Conservation (phyloP, 2,888 invertebrate species). For the Torymus tubicola region DNA sequence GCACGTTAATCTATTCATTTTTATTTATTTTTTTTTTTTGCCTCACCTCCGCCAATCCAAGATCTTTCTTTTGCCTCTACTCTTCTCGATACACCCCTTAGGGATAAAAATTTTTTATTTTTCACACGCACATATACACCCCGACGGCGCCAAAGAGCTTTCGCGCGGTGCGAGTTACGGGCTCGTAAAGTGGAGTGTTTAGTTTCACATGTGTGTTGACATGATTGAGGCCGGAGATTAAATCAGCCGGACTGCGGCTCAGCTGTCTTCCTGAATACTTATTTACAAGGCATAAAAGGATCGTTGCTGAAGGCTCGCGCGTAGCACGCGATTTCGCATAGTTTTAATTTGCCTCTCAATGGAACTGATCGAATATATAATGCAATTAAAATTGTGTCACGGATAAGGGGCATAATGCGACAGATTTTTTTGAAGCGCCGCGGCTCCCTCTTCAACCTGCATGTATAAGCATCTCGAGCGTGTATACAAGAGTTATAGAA, state of each 20-base stretch:
- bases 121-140: background rate
- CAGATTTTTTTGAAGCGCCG: background rate
- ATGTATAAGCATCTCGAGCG: too few species aligned
- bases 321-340: too few species aligned
- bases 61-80: too few species aligned
- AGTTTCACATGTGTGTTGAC: conserved; percentile 28
- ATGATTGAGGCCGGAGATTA: conserved; percentile 44
- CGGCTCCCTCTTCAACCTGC: too few species aligned
- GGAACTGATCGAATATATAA: conserved; percentile 29
- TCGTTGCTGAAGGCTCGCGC: background rate
- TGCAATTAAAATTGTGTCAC: conserved; percentile 44
- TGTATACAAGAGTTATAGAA: background rate
- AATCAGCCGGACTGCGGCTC: conserved; percentile 20
- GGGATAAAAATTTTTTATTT: too few species aligned
- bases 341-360: too few species aligned
- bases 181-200: conserved; percentile 19
- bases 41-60: too few species aligned
- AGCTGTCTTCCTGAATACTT: conserved; percentile 21
- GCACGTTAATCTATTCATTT: too few species aligned
- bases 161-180: background rate
- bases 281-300: conserved; percentile 19
- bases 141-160: background rate
- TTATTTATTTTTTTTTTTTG: too few species aligned
- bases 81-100: too few species aligned
- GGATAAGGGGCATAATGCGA: conserved; percentile 36